phyloP scores from a whole-genome alignment of 2,113 vertebrate species.

The Synchiropus splendidus region DNA sequence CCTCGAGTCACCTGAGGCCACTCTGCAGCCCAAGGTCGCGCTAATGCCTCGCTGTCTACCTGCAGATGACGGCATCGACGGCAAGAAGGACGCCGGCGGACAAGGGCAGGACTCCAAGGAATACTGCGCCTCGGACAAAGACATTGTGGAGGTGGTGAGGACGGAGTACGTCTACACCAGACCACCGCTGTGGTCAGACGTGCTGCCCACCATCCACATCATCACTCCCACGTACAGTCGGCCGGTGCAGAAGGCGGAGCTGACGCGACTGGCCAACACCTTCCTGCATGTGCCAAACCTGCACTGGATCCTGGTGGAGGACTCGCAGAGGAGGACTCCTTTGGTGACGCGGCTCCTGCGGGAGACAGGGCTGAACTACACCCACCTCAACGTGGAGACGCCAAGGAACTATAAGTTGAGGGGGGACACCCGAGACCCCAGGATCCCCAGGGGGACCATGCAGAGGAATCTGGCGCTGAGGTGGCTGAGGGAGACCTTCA shows the following conservation, averaged over 20 bases:
- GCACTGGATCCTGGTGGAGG: conserved; percentile 98
- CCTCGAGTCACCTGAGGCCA: conserved; percentile 54
- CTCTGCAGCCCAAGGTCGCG: conserved; percentile 46
- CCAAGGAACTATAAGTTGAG: conserved; percentile 94
- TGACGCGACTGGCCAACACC: conserved; percentile 90
- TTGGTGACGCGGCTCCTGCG: conserved; percentile 82
- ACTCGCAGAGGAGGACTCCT: conserved; percentile 81
- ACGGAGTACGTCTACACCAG: conserved; percentile 96
- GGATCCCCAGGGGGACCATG: conserved; percentile 95
- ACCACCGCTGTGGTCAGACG: conserved; percentile 92
- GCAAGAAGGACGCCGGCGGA: conserved; percentile 67
- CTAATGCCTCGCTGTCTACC: conserved; percentile 66
- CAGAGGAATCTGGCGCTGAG: conserved; percentile 92
- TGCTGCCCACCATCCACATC: conserved; percentile 93
- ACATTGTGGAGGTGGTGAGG: conserved; percentile 98
- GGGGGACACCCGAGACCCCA: conserved; percentile 84
- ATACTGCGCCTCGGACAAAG: conserved; percentile 91
- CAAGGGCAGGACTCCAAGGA: conserved; percentile 85
- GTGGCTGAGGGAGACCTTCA: conserved; percentile 93
- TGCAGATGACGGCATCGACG: conserved; percentile 83
- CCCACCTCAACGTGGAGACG: conserved; percentile 96
- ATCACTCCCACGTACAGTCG: conserved; percentile 96
- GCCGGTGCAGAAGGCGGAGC: conserved; percentile 94
- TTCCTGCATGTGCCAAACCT: conserved; percentile 93
- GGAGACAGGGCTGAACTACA: conserved; percentile 95